A percentile compares a stretch with the other conserved stretches of the same genome.
Evolutionary conservation across 2,797 vertebrate genomes (phyloP).

Genomic region (Coracias cyanogaster): DNA sequence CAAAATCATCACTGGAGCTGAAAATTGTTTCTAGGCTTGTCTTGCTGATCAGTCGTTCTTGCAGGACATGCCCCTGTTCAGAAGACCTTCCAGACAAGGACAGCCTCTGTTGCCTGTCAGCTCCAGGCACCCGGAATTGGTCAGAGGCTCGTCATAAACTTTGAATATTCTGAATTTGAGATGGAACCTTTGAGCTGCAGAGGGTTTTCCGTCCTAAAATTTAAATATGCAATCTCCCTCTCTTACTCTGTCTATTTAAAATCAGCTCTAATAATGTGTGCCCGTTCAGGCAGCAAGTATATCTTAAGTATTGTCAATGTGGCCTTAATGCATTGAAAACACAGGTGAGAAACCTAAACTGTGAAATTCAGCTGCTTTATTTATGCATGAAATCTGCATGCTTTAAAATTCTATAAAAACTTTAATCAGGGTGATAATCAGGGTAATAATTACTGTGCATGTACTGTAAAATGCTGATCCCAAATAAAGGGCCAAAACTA

Average conservation of each 20-base stretch:
- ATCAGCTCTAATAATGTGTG: background rate
- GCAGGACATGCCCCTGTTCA: background rate
- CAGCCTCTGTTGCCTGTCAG: background rate
- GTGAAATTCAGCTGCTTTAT: background rate
- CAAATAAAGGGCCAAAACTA: conserved; percentile 4
- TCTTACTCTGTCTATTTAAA: background rate
- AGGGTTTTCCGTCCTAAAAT: conserved; percentile 18
- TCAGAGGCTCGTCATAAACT: background rate
- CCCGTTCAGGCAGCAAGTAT: background rate
- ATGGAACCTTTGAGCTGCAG: conserved; percentile 30
- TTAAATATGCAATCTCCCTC: background rate
- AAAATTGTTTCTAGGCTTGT: background rate
- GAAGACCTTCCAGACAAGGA: background rate
- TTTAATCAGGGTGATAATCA: conserved; percentile 38
- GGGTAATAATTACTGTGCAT: conserved; percentile 21
- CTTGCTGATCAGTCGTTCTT: conserved; percentile 23
- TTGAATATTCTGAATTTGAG: background rate
- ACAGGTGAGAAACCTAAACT: conserved; percentile 30
- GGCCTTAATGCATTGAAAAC: background rate
- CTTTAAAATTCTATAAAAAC: conserved; percentile 9
- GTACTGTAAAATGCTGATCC: background rate
- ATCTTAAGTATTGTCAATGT: background rate
- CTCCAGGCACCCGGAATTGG: background rate
- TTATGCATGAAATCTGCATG: conserved; percentile 55
- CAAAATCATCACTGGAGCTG: background rate